Percentiles rank a stretch among this genome's conserved stretches.
These are phyloP conservation scores for Lamprotornis superbus DNA, from an alignment of 2,113 vertebrate genomes.

Conservation along the genomic window DNA sequence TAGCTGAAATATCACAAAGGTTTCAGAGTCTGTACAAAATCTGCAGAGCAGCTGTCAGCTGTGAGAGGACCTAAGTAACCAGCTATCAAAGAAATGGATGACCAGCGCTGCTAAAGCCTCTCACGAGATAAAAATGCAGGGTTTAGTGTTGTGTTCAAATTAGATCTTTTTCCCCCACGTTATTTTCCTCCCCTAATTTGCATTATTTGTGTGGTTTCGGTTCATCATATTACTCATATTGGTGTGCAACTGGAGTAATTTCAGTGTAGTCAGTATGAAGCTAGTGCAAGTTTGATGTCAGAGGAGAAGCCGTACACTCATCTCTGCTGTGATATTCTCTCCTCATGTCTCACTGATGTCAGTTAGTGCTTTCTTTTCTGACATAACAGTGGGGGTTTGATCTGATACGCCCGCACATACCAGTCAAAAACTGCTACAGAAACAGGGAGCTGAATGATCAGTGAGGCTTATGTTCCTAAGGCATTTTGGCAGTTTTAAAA, in stretches of 20 bases:
- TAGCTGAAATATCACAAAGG: slow-evolving; percentile 32
- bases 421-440: slow-evolving; percentile 30
- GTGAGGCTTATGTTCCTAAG: neutral
- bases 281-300: neutral
- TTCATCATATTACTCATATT: neutral
- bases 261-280: neutral
- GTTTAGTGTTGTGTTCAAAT: neutral
- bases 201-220: neutral
- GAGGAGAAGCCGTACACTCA: neutral
- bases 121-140: neutral
- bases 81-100: neutral
- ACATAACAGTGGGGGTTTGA: slow-evolving; percentile 29
- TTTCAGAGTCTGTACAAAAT: neutral
- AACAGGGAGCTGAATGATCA: slow-evolving; percentile 14
- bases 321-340: neutral
- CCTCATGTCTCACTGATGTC: neutral
- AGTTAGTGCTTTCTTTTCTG: slow-evolving; percentile 14
- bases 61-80: neutral
- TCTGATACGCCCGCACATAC: neutral
- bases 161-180: neutral
- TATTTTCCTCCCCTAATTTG: neutral
- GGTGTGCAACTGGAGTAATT: neutral
- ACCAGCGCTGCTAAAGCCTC: neutral
- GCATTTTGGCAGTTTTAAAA: slow-evolving; percentile 33
- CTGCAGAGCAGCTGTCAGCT: neutral